Evolutionary conservation across 1,140 invertebrate species (phyloP), one percentile per base, ranked within the genome.

Genomic region (Patella vulgata): DNA sequence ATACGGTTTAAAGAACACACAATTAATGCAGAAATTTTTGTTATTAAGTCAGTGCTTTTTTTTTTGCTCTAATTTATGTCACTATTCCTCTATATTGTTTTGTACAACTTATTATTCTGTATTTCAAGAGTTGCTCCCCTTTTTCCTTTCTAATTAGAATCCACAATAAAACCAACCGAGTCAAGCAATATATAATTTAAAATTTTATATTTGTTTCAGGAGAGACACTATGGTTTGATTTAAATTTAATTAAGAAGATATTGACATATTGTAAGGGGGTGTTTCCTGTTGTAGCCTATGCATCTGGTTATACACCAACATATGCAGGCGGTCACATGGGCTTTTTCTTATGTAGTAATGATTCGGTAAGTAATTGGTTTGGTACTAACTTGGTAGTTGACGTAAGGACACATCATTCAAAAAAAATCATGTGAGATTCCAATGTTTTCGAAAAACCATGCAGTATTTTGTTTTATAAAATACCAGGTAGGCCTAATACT

Each of bases 301-400:
- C 90, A 0, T 88, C 89, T 33, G 90, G 90, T 4, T 89, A 90
- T 14, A 94, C 98, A 1, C 95, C 97, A 0, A 96, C 95, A 0
- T 99, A 99, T 82, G 95, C 96, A 0, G 92, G 92, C 17, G 96
- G 96, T 0, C 92, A 95, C 83, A 98, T 99, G 70, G 97, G 96
- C 6, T 97, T 96, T 82, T 86, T 98, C 1, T 87, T 99, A 21
- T 96, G 93, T 68, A 87, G 87, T 62, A 85, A 85, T 48, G 85
- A 87, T 71, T 69, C 81, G 25, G 89, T 89, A 84, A 82, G 82
- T 75, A 27, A 14, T 1, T 23, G 25, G 53, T 21, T 48, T 59
- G 44, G 17, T 44, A 56, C 47, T 48, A 1, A 28, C 19, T 40
- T 46, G n/a, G 19, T 52, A 9, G 5, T 27, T 27, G 14, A 8